Percentiles rank a stretch among this genome's conserved stretches.
phyloP scores from a whole-genome alignment of 2,888 invertebrate species.

The Dryocosmus kuriphilus region DNA sequence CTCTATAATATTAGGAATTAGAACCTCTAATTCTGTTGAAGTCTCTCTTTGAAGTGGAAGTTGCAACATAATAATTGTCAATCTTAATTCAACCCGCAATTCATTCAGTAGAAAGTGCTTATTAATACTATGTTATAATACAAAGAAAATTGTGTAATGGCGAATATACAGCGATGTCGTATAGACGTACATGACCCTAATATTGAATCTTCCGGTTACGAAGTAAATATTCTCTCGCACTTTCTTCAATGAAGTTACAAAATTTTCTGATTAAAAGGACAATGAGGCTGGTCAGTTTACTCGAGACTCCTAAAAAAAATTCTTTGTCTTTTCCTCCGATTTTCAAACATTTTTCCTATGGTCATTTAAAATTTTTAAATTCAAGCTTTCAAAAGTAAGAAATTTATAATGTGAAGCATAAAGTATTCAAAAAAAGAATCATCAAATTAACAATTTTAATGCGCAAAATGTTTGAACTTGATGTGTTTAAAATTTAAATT shows the following conservation, averaged over 20 bases:
- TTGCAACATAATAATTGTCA: background rate
- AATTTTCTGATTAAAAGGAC: no score
- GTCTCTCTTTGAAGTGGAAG: background rate
- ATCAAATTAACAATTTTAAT: no score
- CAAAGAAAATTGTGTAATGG: constrained; percentile 16
- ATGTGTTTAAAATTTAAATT: no score
- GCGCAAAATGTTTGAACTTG: no score
- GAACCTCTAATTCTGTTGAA: background rate
- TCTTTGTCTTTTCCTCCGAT: no score
- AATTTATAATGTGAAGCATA: no score
- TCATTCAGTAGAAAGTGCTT: constrained; percentile 20
- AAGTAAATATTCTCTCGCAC: background rate
- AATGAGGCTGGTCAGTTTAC: no score
- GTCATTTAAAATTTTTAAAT: no score
- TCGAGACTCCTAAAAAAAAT: no score
- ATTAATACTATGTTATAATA: constrained; percentile 23
- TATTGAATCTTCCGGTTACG: background rate
- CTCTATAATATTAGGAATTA: background rate
- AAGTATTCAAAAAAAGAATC: no score
- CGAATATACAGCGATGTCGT: background rate
- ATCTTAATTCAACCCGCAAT: background rate
- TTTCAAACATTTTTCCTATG: no score
- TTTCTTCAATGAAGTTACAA: background rate
- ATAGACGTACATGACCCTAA: background rate
- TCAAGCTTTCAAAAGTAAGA: no score